Base-by-base conservation (phyloP, 2,888 invertebrate genomes). In the Calliopum simillimum region DNA sequence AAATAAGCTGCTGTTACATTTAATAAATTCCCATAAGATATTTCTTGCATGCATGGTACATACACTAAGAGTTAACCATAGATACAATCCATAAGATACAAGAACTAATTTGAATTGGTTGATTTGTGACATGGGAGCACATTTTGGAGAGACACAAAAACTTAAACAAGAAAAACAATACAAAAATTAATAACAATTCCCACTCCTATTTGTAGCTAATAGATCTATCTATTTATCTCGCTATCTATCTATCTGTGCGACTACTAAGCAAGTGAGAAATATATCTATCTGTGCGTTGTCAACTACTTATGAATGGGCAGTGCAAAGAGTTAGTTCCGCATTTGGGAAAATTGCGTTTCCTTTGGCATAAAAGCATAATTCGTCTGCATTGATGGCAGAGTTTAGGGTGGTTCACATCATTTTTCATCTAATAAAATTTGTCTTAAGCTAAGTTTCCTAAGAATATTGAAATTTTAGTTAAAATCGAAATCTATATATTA, bases 81-180 rank as follows among this genome's bases (percentile, higher is more conserved):
- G 68, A 72, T 69, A 63, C 55, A 65, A 19, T 61, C 44, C 62
- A 70, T 23, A 69, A 77, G 78, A 76, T 76, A 76, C 75, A 76
- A 77, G 80, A 79, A 80, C 81, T 81, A 81, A 81, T 81, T 81
- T 81, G 78, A 79, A 71, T 65, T 58, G 62, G 46, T 43, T 68
- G 67, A n/a, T 62, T 63, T n/a, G 25, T 43, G 53, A 41, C 59
- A 53, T 55, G 44, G 41, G 59, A 19, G 23, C 19, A 16, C 19
- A 23, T 47, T 67, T 23, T 11, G 19, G 14, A 43, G 49, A 68
- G 55, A 43, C 43, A 8, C 4, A 25, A 33, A 14, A 25, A 16
- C n/a, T 2, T 11, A 41, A n/a, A 64, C n/a, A 46, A 16, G 33
- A 49, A 33, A 53, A n/a, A n/a, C 19, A 66, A 14, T 21, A 55